A percentile compares a stretch with the other conserved stretches of the same genome.
Conservation (phyloP, 2,797 vertebrate genomes). For the Aratinga solstitialis region DNA sequence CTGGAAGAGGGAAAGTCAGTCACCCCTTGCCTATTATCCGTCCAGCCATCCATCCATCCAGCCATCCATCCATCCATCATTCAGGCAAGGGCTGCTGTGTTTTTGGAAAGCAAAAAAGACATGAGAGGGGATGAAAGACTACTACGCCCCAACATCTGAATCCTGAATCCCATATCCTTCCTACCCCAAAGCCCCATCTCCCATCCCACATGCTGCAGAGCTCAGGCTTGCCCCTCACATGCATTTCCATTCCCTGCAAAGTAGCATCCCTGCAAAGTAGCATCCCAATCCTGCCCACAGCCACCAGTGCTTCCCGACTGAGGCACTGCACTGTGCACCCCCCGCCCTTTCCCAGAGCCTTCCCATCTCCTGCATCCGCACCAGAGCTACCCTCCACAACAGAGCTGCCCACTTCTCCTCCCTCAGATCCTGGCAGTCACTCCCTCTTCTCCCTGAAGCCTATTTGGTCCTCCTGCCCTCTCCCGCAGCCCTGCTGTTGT, state of each 20-base stretch:
- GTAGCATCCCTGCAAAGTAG: not conserved
- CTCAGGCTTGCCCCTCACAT: not conserved
- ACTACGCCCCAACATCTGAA: not conserved
- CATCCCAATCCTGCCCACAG: not conserved
- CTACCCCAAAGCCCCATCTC: not conserved
- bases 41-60: not conserved
- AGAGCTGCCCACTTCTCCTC: not conserved
- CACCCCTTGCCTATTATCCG: not conserved
- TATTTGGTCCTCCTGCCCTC: not conserved
- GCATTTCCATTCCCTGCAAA: not conserved
- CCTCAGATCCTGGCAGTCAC: accelerated
- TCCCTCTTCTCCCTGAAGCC: not conserved
- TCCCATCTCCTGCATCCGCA: not conserved
- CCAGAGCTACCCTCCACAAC: not conserved
- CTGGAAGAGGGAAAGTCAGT: not conserved
- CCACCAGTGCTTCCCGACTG: not conserved
- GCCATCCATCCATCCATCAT: not conserved
- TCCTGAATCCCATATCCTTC: not conserved
- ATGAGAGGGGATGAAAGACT: not conserved
- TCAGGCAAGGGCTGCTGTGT: accelerated
- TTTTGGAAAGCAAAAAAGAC: not conserved
- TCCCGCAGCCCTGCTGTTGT: not conserved
- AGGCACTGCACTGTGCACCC: not conserved
- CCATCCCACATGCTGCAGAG: not conserved
- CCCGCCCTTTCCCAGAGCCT: not conserved